phyloP scores from a whole-genome alignment of 2,113 vertebrate species.

The Alouatta palliata region DNA sequence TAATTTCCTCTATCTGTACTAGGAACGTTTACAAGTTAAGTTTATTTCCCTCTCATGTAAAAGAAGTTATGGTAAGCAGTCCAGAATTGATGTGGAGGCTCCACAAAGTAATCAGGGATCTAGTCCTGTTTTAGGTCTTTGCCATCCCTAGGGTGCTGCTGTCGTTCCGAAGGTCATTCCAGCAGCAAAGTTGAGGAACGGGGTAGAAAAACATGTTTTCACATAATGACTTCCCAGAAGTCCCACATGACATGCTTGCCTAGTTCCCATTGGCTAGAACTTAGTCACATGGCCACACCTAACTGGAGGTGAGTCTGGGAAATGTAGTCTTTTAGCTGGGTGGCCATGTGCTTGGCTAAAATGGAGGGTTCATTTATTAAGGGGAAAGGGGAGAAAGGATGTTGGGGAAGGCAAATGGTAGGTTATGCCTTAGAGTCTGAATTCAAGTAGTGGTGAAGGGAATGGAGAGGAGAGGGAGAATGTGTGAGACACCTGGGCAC shows the following conservation, averaged over 20 bases:
- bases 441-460: not conserved
- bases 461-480: not conserved
- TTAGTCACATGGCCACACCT: too few species aligned
- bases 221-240: not conserved
- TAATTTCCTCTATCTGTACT: not conserved
- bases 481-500: not conserved
- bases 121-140: not conserved
- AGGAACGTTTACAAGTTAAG: not conserved
- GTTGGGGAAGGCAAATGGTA: not conserved
- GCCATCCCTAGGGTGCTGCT: not conserved
- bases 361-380: not conserved
- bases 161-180: not conserved
- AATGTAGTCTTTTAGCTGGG: not conserved
- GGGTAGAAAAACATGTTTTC: not conserved
- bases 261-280: not conserved
- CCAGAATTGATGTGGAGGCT: not conserved
- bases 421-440: not conserved
- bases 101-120: not conserved
- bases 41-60: conserved; percentile 20
- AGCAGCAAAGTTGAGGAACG: not conserved
- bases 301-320: not conserved
- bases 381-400: not conserved
- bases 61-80: not conserved
- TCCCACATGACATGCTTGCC: not conserved
- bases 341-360: not conserved